These are phyloP conservation scores for Pantherophis vulpinus DNA, from an alignment of 2,797 vertebrate species.

Conservation along the genomic window DNA sequence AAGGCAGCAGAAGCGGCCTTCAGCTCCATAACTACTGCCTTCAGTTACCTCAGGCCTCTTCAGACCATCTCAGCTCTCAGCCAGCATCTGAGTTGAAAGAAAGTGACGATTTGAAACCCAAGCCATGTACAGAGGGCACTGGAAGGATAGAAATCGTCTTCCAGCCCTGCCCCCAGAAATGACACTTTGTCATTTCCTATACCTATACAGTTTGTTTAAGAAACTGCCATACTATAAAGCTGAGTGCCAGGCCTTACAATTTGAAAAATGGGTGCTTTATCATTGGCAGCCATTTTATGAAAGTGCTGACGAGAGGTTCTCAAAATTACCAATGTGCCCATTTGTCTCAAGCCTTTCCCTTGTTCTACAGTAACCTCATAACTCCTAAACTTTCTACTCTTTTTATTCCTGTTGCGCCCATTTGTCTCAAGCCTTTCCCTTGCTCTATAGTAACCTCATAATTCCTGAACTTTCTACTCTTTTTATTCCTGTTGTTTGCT, in stretches of 20 bases:
- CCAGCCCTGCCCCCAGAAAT: not conserved
- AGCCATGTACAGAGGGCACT: not conserved
- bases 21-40: not conserved
- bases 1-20: not conserved
- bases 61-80: not conserved
- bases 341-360: not conserved
- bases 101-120: not conserved
- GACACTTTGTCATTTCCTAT: not conserved
- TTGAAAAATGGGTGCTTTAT: not conserved
- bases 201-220: not conserved
- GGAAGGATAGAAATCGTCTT: not conserved
- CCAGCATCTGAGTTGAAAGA: not conserved
- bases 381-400: not conserved
- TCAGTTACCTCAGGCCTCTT: not conserved
- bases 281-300: not conserved
- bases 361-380: not conserved
- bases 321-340: not conserved
- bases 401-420: not conserved
- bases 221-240: not conserved
- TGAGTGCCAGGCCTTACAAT: not conserved
- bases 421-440: not conserved
- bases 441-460: not conserved
- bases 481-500: not conserved
- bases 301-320: not conserved
- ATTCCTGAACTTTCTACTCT: not conserved